A percentile compares a stretch with the other conserved stretches of the same genome.
phyloP scores from a whole-genome alignment of 2,113 vertebrate genomes.

The Salvelinus sp. region DNA sequence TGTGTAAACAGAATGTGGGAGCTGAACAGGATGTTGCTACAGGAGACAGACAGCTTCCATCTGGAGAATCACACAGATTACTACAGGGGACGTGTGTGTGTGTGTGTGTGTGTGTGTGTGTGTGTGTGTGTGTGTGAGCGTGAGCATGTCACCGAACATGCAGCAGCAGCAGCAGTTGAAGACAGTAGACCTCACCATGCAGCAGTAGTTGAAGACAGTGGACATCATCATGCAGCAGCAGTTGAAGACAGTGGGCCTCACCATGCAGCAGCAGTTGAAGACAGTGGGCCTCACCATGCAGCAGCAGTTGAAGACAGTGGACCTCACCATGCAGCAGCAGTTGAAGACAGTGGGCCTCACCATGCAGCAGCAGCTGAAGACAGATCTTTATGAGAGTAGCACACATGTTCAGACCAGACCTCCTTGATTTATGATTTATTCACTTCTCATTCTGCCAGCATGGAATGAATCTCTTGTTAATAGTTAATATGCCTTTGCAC shows the following conservation, averaged over 20 bases:
- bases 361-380: background rate
- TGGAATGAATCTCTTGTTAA: conserved; percentile 67
- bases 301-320: no score
- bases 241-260: no score
- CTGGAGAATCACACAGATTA: background rate
- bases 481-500: conserved; percentile 66
- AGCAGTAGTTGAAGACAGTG: no score
- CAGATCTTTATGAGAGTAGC: conserved; percentile 31
- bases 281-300: no score
- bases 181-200: no score
- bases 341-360: no score
- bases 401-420: conserved; percentile 43
- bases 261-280: no score
- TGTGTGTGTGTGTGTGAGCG: background rate
- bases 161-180: no score
- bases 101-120: background rate
- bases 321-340: no score
- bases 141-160: no score
- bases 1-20: conserved; percentile 6
- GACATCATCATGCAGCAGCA: no score
- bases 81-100: background rate
- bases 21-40: background rate
- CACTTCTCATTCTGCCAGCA: conserved; percentile 61
- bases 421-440: conserved; percentile 69
- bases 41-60: background rate